Percentiles rank a stretch among this genome's conserved stretches.
Conservation (phyloP, 92 coral and sea anemone genomes). For the Zoanthus solanderi region DNA sequence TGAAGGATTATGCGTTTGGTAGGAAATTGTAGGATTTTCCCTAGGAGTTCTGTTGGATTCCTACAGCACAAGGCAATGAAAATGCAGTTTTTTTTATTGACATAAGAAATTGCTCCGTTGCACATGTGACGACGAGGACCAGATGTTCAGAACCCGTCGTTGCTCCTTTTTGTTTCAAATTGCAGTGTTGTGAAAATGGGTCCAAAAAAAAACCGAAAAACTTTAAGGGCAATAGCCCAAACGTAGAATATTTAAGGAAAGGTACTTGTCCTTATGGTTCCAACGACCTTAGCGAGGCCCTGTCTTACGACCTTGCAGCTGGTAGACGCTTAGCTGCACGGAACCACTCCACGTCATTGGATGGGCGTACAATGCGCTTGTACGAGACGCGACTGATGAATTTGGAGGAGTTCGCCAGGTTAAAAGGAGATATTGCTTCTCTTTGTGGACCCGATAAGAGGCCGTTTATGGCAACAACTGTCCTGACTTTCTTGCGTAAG, state of each 20-base stretch:
- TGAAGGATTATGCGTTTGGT: conserved; percentile 2
- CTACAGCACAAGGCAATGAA: neutral
- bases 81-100: neutral
- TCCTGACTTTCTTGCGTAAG: neutral
- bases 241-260: neutral
- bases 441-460: neutral
- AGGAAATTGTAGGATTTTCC: neutral
- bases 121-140: neutral
- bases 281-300: neutral
- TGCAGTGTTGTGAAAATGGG: neutral
- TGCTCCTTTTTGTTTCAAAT: neutral
- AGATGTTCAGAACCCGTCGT: neutral
- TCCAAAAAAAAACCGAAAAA: neutral
- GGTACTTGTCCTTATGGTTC: neutral
- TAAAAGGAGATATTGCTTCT: conserved; percentile 8
- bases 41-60: too few species aligned
- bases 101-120: neutral
- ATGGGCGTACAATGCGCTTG: neutral
- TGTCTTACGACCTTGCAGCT: neutral
- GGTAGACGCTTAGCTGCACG: neutral
- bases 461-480: neutral
- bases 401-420: conserved; percentile 24
- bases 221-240: neutral
- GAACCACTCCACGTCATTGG: neutral
- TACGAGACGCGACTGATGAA: neutral